These are phyloP conservation scores for Phenganax subtilis DNA, from an alignment of 92 coral and sea anemone species.

Conservation along the genomic window DNA sequence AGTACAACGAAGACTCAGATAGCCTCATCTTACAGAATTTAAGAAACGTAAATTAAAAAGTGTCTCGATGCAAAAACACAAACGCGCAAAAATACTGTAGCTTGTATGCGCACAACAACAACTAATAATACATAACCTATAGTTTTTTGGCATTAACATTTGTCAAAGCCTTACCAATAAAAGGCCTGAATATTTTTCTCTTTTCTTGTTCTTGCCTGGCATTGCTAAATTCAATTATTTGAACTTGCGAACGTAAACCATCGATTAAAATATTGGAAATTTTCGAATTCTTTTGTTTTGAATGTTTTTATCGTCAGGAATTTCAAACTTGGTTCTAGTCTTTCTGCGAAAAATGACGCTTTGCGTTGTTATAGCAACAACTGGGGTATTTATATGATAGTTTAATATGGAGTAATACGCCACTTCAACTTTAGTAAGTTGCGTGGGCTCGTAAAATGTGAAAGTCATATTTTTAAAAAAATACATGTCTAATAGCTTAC, in stretches of 20 bases:
- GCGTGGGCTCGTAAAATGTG: too few species aligned
- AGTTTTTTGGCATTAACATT: neutral
- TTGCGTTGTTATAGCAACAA: constrained; percentile 1
- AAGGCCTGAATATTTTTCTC: constrained; percentile 44
- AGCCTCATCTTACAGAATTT: too few species aligned
- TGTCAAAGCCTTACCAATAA: constrained; percentile 11
- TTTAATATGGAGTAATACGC: neutral
- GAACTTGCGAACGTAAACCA: neutral
- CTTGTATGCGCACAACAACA: too few species aligned
- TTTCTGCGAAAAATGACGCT: constrained; percentile 14
- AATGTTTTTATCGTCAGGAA: constrained; percentile 33
- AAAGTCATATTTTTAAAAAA: too few species aligned
- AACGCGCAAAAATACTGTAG: too few species aligned
- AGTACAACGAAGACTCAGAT: too few species aligned
- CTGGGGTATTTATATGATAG: neutral
- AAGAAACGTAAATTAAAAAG: too few species aligned
- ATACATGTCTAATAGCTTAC: too few species aligned
- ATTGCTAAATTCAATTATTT: constrained; percentile 32
- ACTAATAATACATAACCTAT: too few species aligned
- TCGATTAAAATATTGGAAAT: neutral
- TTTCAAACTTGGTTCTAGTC: constrained; percentile 40
- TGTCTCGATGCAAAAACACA: too few species aligned
- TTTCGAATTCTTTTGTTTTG: neutral
- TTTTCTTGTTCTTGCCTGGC: constrained; percentile 95
- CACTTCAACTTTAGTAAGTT: too few species aligned